Evolutionary conservation across 1,140 invertebrate species (phyloP).

Genomic region (Panagrolaimus sp.): DNA sequence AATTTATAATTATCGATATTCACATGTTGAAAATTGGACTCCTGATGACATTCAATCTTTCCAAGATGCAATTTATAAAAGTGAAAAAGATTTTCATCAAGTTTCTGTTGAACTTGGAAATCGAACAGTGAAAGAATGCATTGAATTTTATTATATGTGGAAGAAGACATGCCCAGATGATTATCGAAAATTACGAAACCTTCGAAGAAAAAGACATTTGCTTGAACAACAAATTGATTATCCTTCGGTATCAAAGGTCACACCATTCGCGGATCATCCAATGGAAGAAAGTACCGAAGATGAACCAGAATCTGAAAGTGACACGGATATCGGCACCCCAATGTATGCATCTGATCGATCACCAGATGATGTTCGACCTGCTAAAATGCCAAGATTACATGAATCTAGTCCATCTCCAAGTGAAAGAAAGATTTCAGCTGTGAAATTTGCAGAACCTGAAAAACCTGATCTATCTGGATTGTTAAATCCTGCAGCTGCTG

Average conservation of each 20-base stretch:
- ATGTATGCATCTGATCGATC: conserved; percentile 21
- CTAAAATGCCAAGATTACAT: conserved; percentile 18
- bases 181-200: conserved; percentile 61
- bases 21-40: conserved; percentile 37
- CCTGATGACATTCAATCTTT: conserved; percentile 69
- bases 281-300: conserved; percentile 13
- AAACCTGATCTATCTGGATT: not conserved
- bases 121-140: conserved; percentile 84
- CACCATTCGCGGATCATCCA: not conserved
- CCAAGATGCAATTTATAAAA: conserved; percentile 76
- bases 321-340: conserved; percentile 11
- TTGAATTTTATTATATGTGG: conserved; percentile 98
- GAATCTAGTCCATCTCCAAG: conserved; percentile 18
- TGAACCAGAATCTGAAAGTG: conserved; percentile 42
- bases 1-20: conserved; percentile 68
- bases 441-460: conserved; percentile 24
- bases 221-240: conserved; percentile 56
- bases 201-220: conserved; percentile 61
- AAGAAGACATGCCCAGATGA: conserved; percentile 72
- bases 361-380: conserved; percentile 22
- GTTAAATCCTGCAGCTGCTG: conserved; percentile 7
- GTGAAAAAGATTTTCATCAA: conserved; percentile 85
- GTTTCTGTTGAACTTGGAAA: conserved; percentile 77
- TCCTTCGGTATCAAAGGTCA: conserved; percentile 22
- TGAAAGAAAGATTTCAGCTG: conserved; percentile 22